Base-by-base conservation (phyloP, 2,797 vertebrate species). In the Schizopygopsis malacanthus region DNA sequence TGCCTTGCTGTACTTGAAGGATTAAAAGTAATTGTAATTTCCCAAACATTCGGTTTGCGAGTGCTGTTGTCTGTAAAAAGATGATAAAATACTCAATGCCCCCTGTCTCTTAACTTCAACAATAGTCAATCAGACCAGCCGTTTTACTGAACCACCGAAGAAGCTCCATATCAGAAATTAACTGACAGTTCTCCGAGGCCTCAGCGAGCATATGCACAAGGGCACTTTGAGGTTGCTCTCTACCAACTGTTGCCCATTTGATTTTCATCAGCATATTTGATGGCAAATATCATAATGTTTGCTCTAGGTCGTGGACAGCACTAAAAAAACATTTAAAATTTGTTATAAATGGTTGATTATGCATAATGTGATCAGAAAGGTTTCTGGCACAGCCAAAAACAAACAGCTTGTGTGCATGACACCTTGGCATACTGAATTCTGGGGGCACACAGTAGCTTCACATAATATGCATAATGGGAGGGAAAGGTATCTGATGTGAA, bases 21-120 rank as follows among this genome's bases (percentile, higher is more conserved):
- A 95, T 95, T 95, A 94, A 91, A 88, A 90, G 86, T 91, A 91
- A 93, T 92, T 93, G 89, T 93, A 92, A 94, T 92, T 94, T 92
- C 94, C 94, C 93, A 87, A 92, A 91, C 92, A 93, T 91, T 93
- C 15, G 54, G 78, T 4, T 47, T 85, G 56, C 79, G 33, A 73
- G 87, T 81, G 79, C 89, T 87, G 89, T 90, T 87, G 92, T 88
- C 93, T 94, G 93, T 82, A 88, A 88, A 83, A 85, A 83, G 65
- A 88, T 85, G 93, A 95, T 94, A 93, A 89, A 94, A 94, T 92
- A 88, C 93, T 92, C 93, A 89, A 83, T 73, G 88, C 90, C 88
- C 90, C 90, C 28, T 43, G 73, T 89, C 87, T 92, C 87, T 90
- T 93, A 92, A 92, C 87, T 89, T 90, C 88, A 90, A 87, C 83